Conservation (phyloP, 1,140 invertebrate species). For the Neodiprion pinetum region DNA sequence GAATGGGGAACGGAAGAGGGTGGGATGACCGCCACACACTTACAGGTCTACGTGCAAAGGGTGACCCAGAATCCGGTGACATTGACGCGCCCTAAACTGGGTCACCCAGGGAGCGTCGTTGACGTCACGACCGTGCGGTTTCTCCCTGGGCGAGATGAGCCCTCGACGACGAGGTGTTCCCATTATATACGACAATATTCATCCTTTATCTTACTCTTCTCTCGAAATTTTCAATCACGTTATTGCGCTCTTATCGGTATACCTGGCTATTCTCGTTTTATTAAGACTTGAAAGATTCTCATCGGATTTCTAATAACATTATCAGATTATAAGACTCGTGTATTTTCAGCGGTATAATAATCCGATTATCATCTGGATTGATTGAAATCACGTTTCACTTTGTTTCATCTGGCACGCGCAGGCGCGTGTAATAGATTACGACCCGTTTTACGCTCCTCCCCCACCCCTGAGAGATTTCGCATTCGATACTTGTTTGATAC, state of each 20-base stretch:
- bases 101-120: background rate
- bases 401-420: background rate
- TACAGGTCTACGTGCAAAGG: background rate
- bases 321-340: no score
- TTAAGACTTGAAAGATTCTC: background rate
- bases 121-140: background rate
- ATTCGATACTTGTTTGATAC: no score
- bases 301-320: background rate
- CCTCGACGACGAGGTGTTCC: background rate
- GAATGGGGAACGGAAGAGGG: background rate
- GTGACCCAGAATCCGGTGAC: constrained; percentile 2
- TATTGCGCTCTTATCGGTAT: no score
- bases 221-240: no score
- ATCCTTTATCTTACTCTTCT: no score
- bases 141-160: background rate
- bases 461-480: no score
- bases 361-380: no score
- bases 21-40: background rate
- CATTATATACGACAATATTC: no score
- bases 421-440: background rate
- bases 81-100: constrained; percentile 1
- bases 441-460: no score
- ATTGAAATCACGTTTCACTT: background rate
- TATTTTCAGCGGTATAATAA: no score
- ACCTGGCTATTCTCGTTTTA: no score